phyloP scores from a whole-genome alignment of 1,140 invertebrate species.

The Andrena cerasifolii region DNA sequence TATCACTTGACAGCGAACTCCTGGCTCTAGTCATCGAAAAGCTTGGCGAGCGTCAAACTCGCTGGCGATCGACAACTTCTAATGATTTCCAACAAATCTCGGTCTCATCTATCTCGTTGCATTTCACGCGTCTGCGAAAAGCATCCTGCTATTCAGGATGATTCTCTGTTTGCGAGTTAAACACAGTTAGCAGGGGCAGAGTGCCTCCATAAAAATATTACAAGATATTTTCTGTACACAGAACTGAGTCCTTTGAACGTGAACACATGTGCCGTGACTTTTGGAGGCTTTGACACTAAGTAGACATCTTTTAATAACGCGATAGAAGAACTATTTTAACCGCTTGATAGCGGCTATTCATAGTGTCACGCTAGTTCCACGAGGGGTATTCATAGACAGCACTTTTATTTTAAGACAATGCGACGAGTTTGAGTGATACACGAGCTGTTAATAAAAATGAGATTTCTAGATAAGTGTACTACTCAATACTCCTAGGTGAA shows the following conservation, averaged over 20 bases:
- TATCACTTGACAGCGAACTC: slow-evolving; percentile 33
- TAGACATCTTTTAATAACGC: not conserved
- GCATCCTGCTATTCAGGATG: not conserved
- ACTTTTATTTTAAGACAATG: no score
- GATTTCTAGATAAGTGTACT: not conserved
- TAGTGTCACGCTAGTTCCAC: not conserved
- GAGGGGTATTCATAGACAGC: no score
- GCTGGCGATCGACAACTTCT: not conserved
- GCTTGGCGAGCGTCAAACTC: not conserved
- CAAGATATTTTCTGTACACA: no score
- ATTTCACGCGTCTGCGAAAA: not conserved
- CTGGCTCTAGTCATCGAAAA: slow-evolving; percentile 6
- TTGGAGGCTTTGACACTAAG: no score
- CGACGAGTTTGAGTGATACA: no score
- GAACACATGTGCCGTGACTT: no score
- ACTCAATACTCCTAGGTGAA: no score
- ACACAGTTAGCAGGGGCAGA: not conserved
- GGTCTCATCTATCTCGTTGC: not conserved
- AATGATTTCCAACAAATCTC: not conserved
- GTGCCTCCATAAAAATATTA: slow-evolving; percentile 1
- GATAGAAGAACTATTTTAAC: not conserved
- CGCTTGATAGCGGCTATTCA: not conserved
- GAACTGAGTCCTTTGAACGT: no score
- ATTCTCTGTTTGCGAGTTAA: not conserved
- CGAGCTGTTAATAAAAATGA: not conserved